Evolutionary conservation across 2,797 vertebrate genomes (phyloP).

Genomic region (Halcyon badia): DNA sequence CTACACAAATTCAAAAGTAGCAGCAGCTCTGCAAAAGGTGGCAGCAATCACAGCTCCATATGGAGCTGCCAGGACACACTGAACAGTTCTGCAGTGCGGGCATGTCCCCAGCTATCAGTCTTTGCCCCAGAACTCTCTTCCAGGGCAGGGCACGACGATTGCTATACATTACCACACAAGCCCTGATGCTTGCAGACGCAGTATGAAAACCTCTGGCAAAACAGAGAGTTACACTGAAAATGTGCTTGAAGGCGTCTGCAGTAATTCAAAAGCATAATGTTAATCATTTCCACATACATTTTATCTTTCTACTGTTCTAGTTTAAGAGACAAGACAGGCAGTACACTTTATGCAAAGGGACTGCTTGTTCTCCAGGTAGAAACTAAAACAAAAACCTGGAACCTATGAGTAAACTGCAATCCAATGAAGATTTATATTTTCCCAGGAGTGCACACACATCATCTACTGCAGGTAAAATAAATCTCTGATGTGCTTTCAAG

Average conservation of each 20-base stretch:
- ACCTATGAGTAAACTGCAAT: neutral
- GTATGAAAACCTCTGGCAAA: neutral
- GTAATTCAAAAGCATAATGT: neutral
- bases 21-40: neutral
- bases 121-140: neutral
- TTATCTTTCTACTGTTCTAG: neutral
- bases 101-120: neutral
- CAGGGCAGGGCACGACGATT: neutral
- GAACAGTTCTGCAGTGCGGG: neutral
- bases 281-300: neutral
- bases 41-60: neutral
- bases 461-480: neutral
- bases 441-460: neutral
- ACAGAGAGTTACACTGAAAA: neutral
- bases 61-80: neutral
- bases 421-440: neutral
- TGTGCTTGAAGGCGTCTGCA: fast-evolving
- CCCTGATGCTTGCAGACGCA: neutral
- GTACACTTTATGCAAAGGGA: neutral
- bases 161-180: neutral
- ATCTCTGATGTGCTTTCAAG: neutral
- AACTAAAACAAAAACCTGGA: neutral
- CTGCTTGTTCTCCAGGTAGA: neutral
- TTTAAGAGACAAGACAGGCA: neutral
- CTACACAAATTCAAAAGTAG: neutral